phyloP scores from a whole-genome alignment of 2,888 invertebrate genomes.

The Dimorphilus gyrociliatus region DNA sequence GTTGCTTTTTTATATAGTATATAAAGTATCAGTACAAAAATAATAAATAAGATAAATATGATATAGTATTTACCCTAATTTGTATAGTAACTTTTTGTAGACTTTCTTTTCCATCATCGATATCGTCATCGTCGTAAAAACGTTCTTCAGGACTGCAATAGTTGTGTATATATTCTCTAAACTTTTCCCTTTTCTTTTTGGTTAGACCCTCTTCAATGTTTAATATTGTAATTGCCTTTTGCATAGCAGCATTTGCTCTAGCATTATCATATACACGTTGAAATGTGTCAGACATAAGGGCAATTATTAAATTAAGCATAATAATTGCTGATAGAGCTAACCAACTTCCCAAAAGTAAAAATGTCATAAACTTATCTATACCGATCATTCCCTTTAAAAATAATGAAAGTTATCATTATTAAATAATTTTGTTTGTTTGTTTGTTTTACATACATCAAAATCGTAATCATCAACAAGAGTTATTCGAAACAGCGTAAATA shows the following conservation, averaged over 20 bases:
- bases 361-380: conserved; percentile 27
- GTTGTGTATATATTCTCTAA: conserved; percentile 15
- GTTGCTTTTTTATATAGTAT: too few relatives aligned
- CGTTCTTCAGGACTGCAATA: conserved; percentile 19
- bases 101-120: conserved; percentile 20
- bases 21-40: too few relatives aligned
- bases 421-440: background rate
- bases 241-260: conserved; percentile 34
- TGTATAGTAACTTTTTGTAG: conserved; percentile 33
- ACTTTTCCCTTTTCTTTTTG: conserved; percentile 13
- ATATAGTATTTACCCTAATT: conserved; percentile 25
- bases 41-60: too few relatives aligned
- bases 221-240: conserved; percentile 29
- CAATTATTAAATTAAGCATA: conserved; percentile 34
- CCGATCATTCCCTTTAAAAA: conserved; percentile 17
- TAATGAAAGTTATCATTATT: conserved; percentile 1
- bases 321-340: conserved; percentile 30
- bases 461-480: conserved; percentile 37
- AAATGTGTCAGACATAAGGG: conserved; percentile 34
- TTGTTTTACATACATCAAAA: conserved; percentile 23
- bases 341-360: conserved; percentile 28
- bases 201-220: conserved; percentile 27
- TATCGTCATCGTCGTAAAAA: conserved; percentile 32
- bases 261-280: conserved; percentile 36
- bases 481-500: conserved; percentile 23